Evolutionary conservation across 2,113 vertebrate species (phyloP).

Genomic region (Gnathonemus echidnorhynchus): DNA sequence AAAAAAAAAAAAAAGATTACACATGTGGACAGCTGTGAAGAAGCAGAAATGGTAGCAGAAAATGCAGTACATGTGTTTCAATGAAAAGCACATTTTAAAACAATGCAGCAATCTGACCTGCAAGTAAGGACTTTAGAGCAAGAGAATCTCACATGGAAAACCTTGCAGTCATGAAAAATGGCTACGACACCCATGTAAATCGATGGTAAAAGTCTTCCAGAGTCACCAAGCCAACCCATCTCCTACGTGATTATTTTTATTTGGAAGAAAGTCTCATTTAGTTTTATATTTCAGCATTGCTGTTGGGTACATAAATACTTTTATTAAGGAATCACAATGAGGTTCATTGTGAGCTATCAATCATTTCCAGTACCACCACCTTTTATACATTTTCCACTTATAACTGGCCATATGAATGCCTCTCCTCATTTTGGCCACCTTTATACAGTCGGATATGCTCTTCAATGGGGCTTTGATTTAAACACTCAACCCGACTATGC

Average conservation of each 20-base stretch:
- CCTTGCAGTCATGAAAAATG: neutral
- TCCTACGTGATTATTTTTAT: neutral
- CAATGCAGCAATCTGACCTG: neutral
- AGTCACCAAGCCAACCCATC: neutral
- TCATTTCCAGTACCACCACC: neutral
- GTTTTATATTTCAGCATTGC: neutral
- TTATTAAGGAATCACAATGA: neutral
- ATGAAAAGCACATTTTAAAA: neutral
- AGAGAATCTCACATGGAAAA: neutral
- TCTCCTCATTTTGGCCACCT: neutral
- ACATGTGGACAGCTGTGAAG: neutral
- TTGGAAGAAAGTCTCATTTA: neutral
- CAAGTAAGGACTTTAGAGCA: neutral
- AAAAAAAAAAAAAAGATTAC: neutral
- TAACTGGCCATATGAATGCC: neutral
- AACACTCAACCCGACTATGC: neutral
- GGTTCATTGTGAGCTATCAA: neutral
- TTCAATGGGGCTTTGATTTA: neutral
- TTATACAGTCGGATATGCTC: neutral
- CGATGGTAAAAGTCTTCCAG: neutral
- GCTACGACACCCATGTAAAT: neutral
- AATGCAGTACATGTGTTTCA: neutral
- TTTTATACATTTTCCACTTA: neutral
- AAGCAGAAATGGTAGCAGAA: neutral
- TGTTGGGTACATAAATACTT: neutral